Percentiles rank a stretch among this genome's conserved stretches.
Evolutionary conservation across 2,113 vertebrate genomes (phyloP).

Genomic region (Mohoua ochrocephala): DNA sequence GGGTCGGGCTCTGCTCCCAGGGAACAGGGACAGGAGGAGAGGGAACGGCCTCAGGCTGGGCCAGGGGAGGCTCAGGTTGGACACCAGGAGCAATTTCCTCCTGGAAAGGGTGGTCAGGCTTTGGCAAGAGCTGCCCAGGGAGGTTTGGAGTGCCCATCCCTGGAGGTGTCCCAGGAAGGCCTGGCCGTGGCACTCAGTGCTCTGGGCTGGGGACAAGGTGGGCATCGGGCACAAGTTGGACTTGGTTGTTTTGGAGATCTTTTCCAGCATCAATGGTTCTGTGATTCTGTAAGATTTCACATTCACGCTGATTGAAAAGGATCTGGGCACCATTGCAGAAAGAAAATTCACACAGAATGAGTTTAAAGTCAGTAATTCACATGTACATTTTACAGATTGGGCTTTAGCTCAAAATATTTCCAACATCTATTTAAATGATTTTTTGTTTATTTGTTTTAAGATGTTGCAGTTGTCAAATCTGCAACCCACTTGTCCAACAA

Average conservation of each 20-base stretch:
- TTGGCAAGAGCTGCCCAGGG: background rate
- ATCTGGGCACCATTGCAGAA: accelerated
- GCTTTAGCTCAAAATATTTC: background rate
- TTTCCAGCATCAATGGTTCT: background rate
- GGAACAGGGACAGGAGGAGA: background rate
- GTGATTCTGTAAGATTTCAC: background rate
- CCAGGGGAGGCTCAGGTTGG: background rate
- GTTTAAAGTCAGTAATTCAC: background rate
- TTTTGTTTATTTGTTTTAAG: background rate
- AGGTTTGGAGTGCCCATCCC: background rate
- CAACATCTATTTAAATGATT: background rate
- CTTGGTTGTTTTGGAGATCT: no score
- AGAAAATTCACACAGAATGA: background rate
- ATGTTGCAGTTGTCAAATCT: background rate
- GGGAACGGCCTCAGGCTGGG: background rate
- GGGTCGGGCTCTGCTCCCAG: background rate
- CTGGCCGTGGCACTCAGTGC: background rate
- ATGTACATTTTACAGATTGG: background rate
- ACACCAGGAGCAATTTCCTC: background rate
- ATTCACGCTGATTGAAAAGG: background rate
- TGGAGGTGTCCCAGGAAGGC: background rate
- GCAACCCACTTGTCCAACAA: background rate
- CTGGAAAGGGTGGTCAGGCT: background rate
- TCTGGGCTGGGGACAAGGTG: background rate
- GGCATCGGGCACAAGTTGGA: accelerated